A percentile compares a stretch with the other conserved stretches of the same genome.
phyloP scores from a whole-genome alignment of 2,888 invertebrate genomes.

The Trachelus iudaicus region DNA sequence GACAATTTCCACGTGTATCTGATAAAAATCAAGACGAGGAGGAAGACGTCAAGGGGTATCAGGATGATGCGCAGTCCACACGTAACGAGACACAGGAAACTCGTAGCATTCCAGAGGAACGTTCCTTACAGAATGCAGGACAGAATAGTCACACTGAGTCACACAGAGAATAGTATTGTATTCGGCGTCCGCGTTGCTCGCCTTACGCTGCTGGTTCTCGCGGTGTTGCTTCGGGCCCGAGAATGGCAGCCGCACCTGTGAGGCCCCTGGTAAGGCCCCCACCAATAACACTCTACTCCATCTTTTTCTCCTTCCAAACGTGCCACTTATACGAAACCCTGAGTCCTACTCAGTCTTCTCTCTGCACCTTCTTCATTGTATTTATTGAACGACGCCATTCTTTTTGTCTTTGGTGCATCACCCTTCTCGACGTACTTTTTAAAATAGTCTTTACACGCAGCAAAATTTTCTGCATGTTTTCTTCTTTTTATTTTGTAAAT shows the following conservation, averaged over 20 bases:
- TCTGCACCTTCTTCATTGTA: not conserved
- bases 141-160: not conserved
- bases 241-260: slow-evolving; percentile 49
- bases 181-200: not conserved
- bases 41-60: not conserved
- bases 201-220: not conserved
- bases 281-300: not conserved
- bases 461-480: not conserved
- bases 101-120: not conserved
- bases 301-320: not conserved
- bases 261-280: slow-evolving; percentile 21
- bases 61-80: not conserved
- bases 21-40: not conserved
- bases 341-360: slow-evolving; percentile 5
- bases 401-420: not conserved
- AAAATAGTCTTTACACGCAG: not conserved
- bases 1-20: not conserved
- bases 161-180: not conserved
- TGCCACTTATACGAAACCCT: not conserved
- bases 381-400: not conserved
- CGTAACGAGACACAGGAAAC: not conserved
- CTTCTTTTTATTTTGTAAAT: not conserved
- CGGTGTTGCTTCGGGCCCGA: not conserved
- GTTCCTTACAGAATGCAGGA: not conserved
- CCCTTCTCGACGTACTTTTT: not conserved